These are phyloP conservation scores for Phortica okadai DNA, from an alignment of 2,888 invertebrate genomes.

Conservation along the genomic window DNA sequence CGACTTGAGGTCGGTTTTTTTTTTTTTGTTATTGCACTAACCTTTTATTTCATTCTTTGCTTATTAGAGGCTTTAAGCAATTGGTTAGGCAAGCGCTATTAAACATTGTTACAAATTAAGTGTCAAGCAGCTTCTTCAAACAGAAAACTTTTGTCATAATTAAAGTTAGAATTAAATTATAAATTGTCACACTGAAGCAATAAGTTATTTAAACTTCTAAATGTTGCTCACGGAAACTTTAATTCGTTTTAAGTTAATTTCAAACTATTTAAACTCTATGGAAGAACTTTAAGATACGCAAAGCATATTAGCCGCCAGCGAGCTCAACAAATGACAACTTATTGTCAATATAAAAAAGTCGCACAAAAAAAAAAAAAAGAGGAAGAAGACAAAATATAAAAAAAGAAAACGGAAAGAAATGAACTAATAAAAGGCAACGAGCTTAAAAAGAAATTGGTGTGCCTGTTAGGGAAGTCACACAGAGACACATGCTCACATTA, in stretches of 20 bases:
- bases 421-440: not conserved
- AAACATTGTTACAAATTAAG: not conserved
- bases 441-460: not conserved
- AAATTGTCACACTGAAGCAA: not conserved
- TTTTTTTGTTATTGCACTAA: not conserved
- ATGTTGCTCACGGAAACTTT: not conserved
- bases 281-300: not conserved
- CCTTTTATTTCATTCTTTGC: not conserved
- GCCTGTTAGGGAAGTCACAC: not conserved
- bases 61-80: not conserved
- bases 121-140: not conserved
- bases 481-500: not conserved
- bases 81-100: not conserved
- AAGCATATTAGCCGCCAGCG: not conserved
- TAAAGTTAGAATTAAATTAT: not conserved
- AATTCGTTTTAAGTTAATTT: not conserved
- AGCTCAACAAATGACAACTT: not conserved
- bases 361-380: not conserved
- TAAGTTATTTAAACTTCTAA: not conserved
- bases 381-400: not conserved
- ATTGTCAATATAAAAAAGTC: not conserved
- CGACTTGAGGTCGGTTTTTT: not conserved
- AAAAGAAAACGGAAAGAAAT: not conserved
- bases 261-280: not conserved
- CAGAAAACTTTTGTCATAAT: not conserved